Evolutionary conservation across 1,140 invertebrate species (phyloP).

Genomic region (Zaprionus ornatus): DNA sequence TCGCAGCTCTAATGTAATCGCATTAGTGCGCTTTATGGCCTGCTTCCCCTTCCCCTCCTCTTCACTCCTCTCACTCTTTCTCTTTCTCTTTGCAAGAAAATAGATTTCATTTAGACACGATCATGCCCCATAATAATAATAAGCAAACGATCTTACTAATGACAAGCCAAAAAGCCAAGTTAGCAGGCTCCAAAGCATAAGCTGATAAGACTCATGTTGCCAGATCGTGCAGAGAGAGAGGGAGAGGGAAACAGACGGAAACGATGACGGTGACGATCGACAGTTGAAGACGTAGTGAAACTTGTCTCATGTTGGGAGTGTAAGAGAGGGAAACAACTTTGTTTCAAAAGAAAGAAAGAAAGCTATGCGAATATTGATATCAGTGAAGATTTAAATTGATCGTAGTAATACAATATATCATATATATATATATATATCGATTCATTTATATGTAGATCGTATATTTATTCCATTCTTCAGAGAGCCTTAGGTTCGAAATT

Average conservation of each 20-base stretch:
- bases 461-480: neutral
- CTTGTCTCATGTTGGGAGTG: constrained; percentile 10
- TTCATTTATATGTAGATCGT: neutral
- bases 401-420: too few species aligned
- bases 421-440: neutral
- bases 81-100: constrained; percentile 46
- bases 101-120: constrained; percentile 80
- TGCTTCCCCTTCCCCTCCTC: constrained; percentile 3
- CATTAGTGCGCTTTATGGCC: constrained; percentile 73
- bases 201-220: constrained; percentile 69
- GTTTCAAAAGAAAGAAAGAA: neutral
- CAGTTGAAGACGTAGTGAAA: constrained; percentile 3
- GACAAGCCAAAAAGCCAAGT: constrained; percentile 61
- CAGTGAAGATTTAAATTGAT: neutral
- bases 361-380: neutral
- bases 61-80: neutral
- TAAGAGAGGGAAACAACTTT: neutral
- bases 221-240: constrained; percentile 14
- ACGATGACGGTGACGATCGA: neutral
- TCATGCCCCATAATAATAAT: constrained; percentile 74
- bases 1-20: constrained; percentile 75
- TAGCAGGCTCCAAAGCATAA: constrained; percentile 61
- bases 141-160: constrained; percentile 69
- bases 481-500: too few species aligned
- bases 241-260: neutral